Base-by-base conservation (phyloP, 2,797 vertebrate species). In the Oreochromis mossambicus region DNA sequence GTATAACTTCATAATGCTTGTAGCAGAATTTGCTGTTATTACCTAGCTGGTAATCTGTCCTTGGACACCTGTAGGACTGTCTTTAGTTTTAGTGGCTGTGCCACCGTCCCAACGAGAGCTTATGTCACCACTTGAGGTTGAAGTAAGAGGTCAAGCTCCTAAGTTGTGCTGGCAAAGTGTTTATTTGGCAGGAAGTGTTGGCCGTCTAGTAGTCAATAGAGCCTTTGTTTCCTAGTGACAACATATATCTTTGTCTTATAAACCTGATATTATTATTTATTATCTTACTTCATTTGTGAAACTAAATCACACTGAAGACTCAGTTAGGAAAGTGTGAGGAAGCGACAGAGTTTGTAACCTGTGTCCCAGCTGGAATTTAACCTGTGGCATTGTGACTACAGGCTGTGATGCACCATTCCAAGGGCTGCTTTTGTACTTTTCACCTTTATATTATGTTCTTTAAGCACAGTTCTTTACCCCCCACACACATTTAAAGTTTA, bases 21-120 rank as follows among this genome's bases (percentile, higher is more conserved):
- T 10, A 80, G 48, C 26, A 76, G 26, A 77, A 82, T 26, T n/a
- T 80, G 15, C 26, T 8, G 9, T 83, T 79, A 17, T 66, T n/a
- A n/a, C 17, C 46, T 32, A 8, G 5, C 24, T 54, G 77, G 14
- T 86, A 81, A 83, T 83, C 77, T 77, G 58, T 79, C 26, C 19
- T 51, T 55, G 5, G 48, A 26, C 73, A 56, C 15, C 13, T n/a
- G 24, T 0, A 50, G 8, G 41, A 24, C 36, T 77, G 41, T 77
- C 19, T 83, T 83, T 68, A 75, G 83, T 90, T 87, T 87, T 58
- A 84, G 26, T 84, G 50, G 34, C 13, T 15, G 11, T 41, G 41
- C 21, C 24, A 73, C 32, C 52, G 66, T 78, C 52, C 26, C 13
- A 55, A 19, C 4, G 9, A 48, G 36, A 26, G 8, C 43, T 83